Evolutionary conservation across 2,797 vertebrate genomes (phyloP).

Genomic region (Anabacerthia variegaticeps): DNA sequence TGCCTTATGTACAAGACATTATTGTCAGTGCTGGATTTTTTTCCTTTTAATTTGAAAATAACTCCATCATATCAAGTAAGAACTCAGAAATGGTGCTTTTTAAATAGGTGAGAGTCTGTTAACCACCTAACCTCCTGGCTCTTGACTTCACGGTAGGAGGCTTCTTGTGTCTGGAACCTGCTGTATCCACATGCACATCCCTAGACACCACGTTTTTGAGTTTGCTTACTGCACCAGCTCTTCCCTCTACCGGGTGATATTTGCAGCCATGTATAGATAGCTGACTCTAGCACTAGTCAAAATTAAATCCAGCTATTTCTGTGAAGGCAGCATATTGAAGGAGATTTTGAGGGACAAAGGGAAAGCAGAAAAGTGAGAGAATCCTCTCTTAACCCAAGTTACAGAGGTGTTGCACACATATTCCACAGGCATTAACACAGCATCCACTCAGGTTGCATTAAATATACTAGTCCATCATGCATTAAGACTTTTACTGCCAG

Average conservation of each 20-base stretch:
- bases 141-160: neutral
- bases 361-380: neutral
- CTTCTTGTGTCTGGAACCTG: neutral
- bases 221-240: neutral
- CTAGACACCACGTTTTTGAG: neutral
- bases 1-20: neutral
- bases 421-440: neutral
- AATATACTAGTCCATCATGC: neutral
- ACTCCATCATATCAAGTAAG: neutral
- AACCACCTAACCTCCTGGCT: neutral
- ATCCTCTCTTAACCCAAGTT: neutral
- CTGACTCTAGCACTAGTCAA: neutral
- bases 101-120: neutral
- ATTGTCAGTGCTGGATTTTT: neutral
- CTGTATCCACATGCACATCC: neutral
- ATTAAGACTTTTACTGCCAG: neutral
- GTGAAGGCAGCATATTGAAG: neutral
- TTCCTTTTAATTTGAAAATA: neutral
- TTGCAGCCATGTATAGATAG: neutral
- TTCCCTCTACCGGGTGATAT: neutral
- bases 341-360: neutral
- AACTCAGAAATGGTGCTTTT: neutral
- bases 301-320: neutral
- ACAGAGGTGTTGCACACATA: rapidly evolving
- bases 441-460: neutral